Evolutionary conservation across 2,113 vertebrate genomes (phyloP).

Genomic region (Coptodon rendalli): DNA sequence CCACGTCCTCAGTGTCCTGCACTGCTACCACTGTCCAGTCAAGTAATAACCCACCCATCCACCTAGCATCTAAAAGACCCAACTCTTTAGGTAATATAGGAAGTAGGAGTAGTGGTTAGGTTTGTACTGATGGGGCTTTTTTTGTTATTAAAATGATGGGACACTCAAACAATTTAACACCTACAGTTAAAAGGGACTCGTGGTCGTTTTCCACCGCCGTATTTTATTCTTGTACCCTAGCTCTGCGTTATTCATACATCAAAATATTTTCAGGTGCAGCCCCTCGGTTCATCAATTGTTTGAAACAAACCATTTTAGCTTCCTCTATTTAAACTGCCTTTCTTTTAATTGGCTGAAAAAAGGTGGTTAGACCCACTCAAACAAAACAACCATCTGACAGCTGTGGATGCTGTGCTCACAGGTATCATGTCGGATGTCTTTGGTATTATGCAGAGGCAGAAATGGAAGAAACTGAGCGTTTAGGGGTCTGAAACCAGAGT

Average conservation of each 20-base stretch:
- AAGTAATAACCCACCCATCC: constrained; percentile 87
- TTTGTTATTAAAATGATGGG: neutral
- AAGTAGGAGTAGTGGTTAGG: constrained; percentile 8
- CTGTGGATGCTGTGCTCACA: neutral
- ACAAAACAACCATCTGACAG: neutral
- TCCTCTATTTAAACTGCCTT: neutral
- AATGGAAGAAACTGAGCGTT: neutral
- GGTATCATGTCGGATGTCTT: neutral
- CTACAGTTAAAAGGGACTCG: neutral
- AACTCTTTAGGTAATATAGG: constrained; percentile 82
- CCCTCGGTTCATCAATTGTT: neutral
- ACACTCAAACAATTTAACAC: neutral
- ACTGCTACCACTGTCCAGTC: constrained; percentile 96
- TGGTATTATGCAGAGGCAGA: neutral
- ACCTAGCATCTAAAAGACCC: constrained; percentile 87
- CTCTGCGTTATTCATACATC: neutral
- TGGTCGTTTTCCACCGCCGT: neutral
- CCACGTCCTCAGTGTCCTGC: constrained; percentile 91
- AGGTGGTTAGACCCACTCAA: neutral
- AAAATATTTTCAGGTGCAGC: neutral
- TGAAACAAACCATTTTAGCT: neutral
- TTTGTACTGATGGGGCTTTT: neutral
- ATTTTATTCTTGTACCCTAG: neutral
- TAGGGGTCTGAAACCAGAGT: neutral
- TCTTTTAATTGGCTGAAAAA: neutral